Conservation (phyloP, 2,113 vertebrate genomes). For the Platichthys flesus region DNA sequence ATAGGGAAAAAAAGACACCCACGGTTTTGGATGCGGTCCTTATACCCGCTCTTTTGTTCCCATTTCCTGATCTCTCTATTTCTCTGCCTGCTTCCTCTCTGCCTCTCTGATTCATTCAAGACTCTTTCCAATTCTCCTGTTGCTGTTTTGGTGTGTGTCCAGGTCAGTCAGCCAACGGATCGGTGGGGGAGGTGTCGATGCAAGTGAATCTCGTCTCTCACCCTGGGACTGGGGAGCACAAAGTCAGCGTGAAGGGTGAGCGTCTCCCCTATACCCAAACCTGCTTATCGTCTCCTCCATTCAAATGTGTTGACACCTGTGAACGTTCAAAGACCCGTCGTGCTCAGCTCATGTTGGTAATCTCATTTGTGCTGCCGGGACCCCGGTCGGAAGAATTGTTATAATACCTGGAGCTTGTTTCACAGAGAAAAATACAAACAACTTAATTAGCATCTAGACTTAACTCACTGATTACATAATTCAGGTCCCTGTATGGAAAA, state of each 20-base stretch:
- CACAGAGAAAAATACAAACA: background rate
- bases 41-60: constrained; percentile 24
- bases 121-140: constrained; percentile 54
- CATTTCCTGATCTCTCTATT: constrained; percentile 17
- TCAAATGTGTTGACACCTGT: constrained; percentile 34
- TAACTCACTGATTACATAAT: constrained; percentile 23
- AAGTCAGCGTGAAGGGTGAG: constrained; percentile 96
- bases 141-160: constrained; percentile 68
- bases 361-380: constrained; percentile 10
- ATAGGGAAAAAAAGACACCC: constrained; percentile 3
- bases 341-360: constrained; percentile 1
- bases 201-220: constrained; percentile 93
- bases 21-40: constrained; percentile 39
- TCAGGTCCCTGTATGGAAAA: constrained; percentile 20
- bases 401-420: background rate
- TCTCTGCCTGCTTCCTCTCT: constrained; percentile 25
- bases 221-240: constrained; percentile 95
- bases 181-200: constrained; percentile 93
- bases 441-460: constrained; percentile 24
- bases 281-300: constrained; percentile 16
- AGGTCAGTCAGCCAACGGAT: constrained; percentile 83
- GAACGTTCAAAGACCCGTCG: constrained; percentile 24
- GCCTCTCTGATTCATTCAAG: constrained; percentile 34
- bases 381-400: constrained; percentile 7
- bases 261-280: constrained; percentile 17